A percentile compares a stretch with the other conserved stretches of the same genome.
These are phyloP conservation scores for Entomobrya proxima DNA, from an alignment of 2,888 invertebrate species.

Conservation along the genomic window DNA sequence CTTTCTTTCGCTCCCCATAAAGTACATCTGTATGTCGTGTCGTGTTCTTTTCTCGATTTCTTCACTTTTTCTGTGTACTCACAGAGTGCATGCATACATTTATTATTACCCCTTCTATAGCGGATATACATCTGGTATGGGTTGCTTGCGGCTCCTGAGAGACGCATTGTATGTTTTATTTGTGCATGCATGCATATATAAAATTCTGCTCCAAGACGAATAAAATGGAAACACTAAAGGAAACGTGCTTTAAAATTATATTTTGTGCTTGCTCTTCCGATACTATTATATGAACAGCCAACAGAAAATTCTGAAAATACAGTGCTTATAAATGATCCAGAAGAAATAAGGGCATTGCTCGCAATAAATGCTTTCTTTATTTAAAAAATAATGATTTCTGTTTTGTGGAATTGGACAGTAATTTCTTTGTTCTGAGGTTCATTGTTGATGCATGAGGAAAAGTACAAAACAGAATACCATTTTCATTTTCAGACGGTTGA, in stretches of 20 bases:
- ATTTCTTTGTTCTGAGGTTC: constrained; percentile 10
- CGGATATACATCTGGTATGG: constrained; percentile 61
- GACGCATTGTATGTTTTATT: constrained; percentile 23
- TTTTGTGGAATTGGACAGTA: not conserved
- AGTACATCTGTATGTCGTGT: constrained; percentile 25
- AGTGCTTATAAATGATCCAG: constrained; percentile 15
- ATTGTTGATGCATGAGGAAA: constrained; percentile 49
- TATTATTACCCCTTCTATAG: constrained; percentile 45
- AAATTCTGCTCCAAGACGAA: not conserved
- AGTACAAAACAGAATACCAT: not conserved
- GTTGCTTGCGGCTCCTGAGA: constrained; percentile 47
- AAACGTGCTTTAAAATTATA: not conserved
- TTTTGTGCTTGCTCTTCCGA: not conserved
- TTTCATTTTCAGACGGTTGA: not conserved
- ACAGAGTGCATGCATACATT: constrained; percentile 51
- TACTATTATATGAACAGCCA: not conserved
- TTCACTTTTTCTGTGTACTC: constrained; percentile 1
- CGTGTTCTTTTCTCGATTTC: constrained; percentile 3
- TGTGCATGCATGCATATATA: not conserved
- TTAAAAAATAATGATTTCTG: not conserved
- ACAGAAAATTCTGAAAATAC: constrained; percentile 23
- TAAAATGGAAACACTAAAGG: not conserved
- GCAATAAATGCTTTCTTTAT: not conserved
- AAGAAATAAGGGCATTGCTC: not conserved
- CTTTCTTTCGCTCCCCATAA: constrained; percentile 20